These are phyloP conservation scores for Leucoraja erinaceus DNA, from an alignment of 2,113 vertebrate genomes.

Conservation along the genomic window DNA sequence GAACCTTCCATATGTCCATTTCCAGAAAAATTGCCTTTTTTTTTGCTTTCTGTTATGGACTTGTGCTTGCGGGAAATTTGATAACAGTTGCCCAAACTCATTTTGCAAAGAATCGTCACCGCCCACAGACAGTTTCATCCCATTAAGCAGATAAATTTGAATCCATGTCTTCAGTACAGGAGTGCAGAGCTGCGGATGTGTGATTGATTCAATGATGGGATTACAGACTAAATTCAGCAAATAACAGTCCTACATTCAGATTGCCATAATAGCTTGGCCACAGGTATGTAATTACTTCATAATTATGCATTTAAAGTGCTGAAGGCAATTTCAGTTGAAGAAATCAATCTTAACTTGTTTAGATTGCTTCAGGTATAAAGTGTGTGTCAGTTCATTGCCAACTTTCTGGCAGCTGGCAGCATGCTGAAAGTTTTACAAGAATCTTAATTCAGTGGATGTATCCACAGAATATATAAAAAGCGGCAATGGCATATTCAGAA, in stretches of 20 bases:
- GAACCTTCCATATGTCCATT: not conserved
- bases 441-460: not conserved
- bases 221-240: not conserved
- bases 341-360: not conserved
- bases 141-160: not conserved
- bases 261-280: not conserved
- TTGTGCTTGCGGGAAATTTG: not conserved
- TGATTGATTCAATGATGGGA: not conserved
- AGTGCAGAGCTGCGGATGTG: not conserved
- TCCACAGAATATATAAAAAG: not conserved
- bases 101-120: not conserved
- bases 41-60: not conserved
- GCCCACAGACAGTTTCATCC: not conserved
- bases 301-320: slow-evolving; percentile 2
- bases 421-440: not conserved
- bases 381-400: not conserved
- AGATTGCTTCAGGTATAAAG: not conserved
- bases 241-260: not conserved
- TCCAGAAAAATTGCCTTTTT: not conserved
- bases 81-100: not conserved
- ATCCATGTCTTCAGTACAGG: not conserved
- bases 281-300: not conserved
- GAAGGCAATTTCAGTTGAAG: not conserved
- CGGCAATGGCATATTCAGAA: not conserved
- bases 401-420: not conserved